Evolutionary conservation across 1,140 invertebrate species (phyloP), one percentile per base, ranked within the genome.

Genomic region (Trialeurodes vaporariorum): DNA sequence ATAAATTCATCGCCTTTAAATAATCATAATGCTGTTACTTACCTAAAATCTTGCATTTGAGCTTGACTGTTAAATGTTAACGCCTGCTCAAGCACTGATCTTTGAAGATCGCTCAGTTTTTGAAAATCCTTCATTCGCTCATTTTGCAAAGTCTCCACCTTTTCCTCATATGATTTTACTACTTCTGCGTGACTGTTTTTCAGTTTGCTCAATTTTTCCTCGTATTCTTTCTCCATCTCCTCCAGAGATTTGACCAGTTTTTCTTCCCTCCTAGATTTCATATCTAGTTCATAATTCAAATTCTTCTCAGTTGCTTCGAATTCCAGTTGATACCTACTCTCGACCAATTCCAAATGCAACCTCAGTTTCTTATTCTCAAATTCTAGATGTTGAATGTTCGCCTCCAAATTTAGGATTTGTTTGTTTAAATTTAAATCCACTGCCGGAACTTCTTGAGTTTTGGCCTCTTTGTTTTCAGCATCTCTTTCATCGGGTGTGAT

Each of bases 81-180:
- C 17, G 34, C 34, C 49, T 65, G 64, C 12, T 65, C 64, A 26
- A 65, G 27, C 9, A 40, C 64, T 22, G 49, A 49, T 23, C 34
- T 34, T 34, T 65, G 64, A 24, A 65, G 24, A 40, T 65, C 64
- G 49, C 34, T 40, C 64, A 65, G 24, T 49, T 65, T 26, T 34
- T 40, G 27, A 24, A 40, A 24, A 40, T 65, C 64, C 24, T 27
- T 24, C 25, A 65, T 21, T 65, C 49, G 21, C 34, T 65, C 64
- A 34, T 65, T 40, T 65, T 65, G 64, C 27, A 65, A 49, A 13
- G 24, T 49, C n/a, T 49, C 34, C 1, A 65, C 49, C 25, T 40
- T 65, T 22, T 49, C 34, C 34, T 49, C 34, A 17, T 49, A 49
- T 17, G 34, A 49, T 5, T 49, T 49, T 49, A 5, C 5, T 49